Evolutionary conservation across 1,140 invertebrate species (phyloP).

Genomic region (Drosophila novamexicana): DNA sequence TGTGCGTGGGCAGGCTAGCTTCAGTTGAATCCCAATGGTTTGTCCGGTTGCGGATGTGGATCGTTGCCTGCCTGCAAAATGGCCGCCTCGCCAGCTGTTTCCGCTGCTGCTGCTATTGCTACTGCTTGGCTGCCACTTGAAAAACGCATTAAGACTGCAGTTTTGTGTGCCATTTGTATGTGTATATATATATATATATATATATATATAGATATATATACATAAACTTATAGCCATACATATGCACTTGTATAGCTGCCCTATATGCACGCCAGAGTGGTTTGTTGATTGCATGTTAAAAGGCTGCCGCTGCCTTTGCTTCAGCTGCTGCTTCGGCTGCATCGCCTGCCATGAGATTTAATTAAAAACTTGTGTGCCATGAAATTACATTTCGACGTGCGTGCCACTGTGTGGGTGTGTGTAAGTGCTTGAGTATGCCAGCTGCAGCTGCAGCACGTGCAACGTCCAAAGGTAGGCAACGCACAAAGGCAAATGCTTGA

Average conservation of each 20-base stretch:
- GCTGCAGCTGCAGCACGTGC: conserved; percentile 34
- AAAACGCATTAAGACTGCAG: conserved; percentile 80
- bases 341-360: conserved; percentile 79
- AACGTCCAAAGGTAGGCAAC: conserved; percentile 57
- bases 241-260: conserved; percentile 63
- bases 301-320: conserved; percentile 45
- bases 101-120: conserved; percentile 10
- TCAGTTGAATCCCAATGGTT: conserved; percentile 27
- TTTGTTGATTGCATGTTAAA: conserved; percentile 82
- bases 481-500: conserved; percentile 58
- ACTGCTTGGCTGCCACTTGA: conserved; percentile 64
- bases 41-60: conserved; percentile 45
- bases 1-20: too few relatives aligned
- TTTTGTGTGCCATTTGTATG: conserved; percentile 72
- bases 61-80: conserved; percentile 53
- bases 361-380: conserved; percentile 83
- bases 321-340: conserved; percentile 44
- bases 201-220: conserved; percentile 20
- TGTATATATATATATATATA: conserved; percentile 30
- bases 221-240: conserved; percentile 33
- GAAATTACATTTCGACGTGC: conserved; percentile 82
- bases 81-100: conserved; percentile 39
- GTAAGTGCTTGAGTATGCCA: conserved; percentile 27
- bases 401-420: conserved; percentile 35
- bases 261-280: conserved; percentile 79